Evolutionary conservation across 2,113 vertebrate species (phyloP).

Genomic region (Vimba vimba): DNA sequence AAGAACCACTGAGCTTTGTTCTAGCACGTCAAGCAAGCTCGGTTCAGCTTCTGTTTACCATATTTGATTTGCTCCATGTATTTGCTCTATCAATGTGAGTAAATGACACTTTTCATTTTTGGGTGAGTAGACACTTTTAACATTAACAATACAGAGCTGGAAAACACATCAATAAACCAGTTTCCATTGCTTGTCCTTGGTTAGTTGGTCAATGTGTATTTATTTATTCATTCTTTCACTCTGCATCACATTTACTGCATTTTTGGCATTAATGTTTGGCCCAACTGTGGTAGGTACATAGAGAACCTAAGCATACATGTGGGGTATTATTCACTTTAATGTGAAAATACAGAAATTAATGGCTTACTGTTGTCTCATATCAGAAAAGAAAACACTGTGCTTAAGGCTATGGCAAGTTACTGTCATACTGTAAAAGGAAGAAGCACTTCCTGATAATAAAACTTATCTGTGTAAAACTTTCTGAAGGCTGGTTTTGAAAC

Average conservation of each 20-base stretch:
- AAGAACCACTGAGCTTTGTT: neutral
- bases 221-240: conserved; percentile 14
- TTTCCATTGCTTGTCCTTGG: neutral
- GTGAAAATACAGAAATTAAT: conserved; percentile 19
- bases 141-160: too few relatives aligned
- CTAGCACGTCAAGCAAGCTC: neutral
- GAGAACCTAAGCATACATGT: conserved; percentile 25
- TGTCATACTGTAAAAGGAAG: conserved; percentile 36
- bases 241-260: conserved; percentile 13
- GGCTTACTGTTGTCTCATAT: neutral
- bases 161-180: neutral
- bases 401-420: conserved; percentile 33
- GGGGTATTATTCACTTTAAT: conserved; percentile 3
- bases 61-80: neutral
- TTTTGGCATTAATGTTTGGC: conserved; percentile 39
- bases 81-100: neutral
- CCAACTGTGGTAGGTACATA: conserved; percentile 19
- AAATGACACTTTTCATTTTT: too few relatives aligned
- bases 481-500: conserved; percentile 23
- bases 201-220: conserved; percentile 12
- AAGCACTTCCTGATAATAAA: conserved; percentile 36
- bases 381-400: conserved; percentile 19
- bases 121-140: too few relatives aligned
- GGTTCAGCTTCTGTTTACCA: neutral
- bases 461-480: conserved; percentile 34